Evolutionary conservation across 2,113 vertebrate genomes (phyloP).

Genomic region (Tamias sibiricus): DNA sequence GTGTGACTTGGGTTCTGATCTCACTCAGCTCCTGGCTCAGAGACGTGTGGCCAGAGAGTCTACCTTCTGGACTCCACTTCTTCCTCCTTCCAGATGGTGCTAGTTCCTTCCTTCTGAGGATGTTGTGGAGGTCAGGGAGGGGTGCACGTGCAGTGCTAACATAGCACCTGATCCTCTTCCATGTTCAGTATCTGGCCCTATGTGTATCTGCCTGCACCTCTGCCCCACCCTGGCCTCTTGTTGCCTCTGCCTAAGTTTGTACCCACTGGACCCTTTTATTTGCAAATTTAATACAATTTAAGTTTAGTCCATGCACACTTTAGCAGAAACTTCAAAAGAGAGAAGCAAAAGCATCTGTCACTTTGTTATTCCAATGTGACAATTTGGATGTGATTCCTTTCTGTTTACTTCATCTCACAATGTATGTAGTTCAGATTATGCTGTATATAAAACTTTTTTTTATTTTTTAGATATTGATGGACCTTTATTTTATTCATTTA

Average conservation of each 20-base stretch:
- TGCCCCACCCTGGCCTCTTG: neutral
- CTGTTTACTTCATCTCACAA: neutral
- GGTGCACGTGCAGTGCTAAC: neutral
- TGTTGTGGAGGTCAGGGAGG: neutral
- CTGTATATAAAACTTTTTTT: neutral
- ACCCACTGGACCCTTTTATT: neutral
- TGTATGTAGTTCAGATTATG: neutral
- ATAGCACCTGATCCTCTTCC: neutral
- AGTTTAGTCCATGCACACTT: neutral
- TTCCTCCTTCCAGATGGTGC: neutral
- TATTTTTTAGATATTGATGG: too few relatives aligned
- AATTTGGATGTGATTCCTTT: neutral
- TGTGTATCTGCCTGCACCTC: neutral
- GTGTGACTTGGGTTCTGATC: neutral
- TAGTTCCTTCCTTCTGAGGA: neutral
- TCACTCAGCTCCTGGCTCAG: neutral
- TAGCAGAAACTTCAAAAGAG: conserved; percentile 7
- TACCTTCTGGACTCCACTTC: neutral
- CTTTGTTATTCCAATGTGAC: neutral
- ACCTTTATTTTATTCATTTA: too few relatives aligned
- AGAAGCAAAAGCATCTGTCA: neutral
- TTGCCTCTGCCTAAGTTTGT: neutral
- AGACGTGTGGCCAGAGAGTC: neutral
- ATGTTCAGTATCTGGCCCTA: neutral
- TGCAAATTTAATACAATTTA: neutral